Evolutionary conservation across 92 coral and sea anemone species (phyloP).

Genomic region (Palythoa grandiflora): DNA sequence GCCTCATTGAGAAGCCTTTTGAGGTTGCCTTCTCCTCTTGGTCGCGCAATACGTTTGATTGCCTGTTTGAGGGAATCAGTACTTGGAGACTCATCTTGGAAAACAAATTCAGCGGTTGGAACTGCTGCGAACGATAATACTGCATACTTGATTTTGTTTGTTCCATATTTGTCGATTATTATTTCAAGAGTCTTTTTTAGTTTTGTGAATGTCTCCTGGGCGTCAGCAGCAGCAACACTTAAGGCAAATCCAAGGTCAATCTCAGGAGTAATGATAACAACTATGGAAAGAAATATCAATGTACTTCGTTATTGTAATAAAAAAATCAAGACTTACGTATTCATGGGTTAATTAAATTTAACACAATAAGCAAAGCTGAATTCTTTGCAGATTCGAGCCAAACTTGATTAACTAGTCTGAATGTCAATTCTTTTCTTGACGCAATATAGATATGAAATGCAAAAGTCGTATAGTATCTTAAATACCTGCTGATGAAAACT

Average conservation of each 20-base stretch:
- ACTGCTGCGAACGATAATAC: conserved; percentile 25
- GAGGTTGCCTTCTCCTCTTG: conserved; percentile 16
- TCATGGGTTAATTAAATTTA: neutral
- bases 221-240: conserved; percentile 3
- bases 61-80: neutral
- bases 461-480: no score
- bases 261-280: conserved; percentile 31
- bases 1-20: conserved; percentile 12
- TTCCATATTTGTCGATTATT: conserved; percentile 38
- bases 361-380: no score
- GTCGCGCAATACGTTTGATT: neutral
- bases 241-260: conserved; percentile 33
- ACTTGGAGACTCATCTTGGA: neutral
- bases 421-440: no score
- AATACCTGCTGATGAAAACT: no score
- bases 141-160: conserved; percentile 23
- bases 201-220: conserved; percentile 19
- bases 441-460: no score
- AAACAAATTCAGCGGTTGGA: neutral
- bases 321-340: neutral
- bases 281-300: neutral
- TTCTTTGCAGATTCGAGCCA: no score
- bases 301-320: neutral
- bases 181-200: conserved; percentile 18
- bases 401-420: no score